These are phyloP conservation scores for Proctacanthus coquilletti DNA, from an alignment of 1,140 invertebrate genomes.

Conservation along the genomic window DNA sequence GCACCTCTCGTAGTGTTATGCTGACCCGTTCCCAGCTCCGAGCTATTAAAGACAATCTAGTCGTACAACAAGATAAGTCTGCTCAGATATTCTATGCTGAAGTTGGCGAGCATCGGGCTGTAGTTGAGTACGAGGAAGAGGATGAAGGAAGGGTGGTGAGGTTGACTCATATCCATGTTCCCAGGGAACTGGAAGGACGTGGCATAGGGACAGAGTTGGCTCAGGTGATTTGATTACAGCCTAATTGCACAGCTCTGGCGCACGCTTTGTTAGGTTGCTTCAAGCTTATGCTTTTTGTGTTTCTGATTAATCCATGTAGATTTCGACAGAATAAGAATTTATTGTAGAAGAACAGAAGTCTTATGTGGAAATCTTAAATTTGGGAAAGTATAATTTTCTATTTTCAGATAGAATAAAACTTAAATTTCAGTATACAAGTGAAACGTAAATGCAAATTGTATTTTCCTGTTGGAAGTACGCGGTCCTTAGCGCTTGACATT, in stretches of 20 bases:
- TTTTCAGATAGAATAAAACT: background rate
- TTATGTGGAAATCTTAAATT: background rate
- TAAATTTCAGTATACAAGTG: background rate
- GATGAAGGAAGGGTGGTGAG: constrained; percentile 34
- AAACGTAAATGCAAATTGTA: background rate
- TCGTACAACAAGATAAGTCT: no score
- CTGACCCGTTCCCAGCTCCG: background rate
- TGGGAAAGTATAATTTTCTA: background rate
- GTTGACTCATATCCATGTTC: constrained; percentile 42
- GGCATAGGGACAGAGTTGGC: constrained; percentile 46
- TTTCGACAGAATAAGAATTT: background rate
- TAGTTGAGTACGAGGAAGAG: constrained; percentile 32
- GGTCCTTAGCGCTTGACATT: no score
- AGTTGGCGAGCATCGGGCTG: constrained; percentile 24
- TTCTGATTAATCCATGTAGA: no score
- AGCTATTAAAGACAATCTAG: background rate
- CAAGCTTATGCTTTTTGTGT: background rate
- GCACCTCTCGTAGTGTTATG: no score
- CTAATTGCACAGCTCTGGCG: no score
- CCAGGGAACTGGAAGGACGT: constrained; percentile 38
- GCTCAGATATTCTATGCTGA: background rate
- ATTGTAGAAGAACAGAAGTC: background rate
- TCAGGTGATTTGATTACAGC: constrained; percentile 25
- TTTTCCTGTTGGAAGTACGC: background rate
- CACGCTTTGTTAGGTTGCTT: background rate